phyloP scores from a whole-genome alignment of 2,888 invertebrate species.

The Branchellion lobata region DNA sequence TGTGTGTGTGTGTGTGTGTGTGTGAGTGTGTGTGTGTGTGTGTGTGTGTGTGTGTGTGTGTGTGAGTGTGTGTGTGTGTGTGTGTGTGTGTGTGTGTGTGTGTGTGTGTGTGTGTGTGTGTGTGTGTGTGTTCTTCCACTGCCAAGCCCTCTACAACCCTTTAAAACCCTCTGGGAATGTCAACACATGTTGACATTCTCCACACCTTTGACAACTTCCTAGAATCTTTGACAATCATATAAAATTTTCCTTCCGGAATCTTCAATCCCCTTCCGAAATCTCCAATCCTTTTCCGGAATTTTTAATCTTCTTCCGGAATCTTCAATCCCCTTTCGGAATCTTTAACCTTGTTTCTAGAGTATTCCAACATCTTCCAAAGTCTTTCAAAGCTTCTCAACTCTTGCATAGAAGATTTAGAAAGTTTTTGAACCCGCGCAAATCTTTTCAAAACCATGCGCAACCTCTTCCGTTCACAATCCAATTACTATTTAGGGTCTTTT shows the following conservation, averaged over 20 bases:
- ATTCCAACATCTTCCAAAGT: background rate
- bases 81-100: slow-evolving; percentile 28
- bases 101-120: slow-evolving; percentile 13
- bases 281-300: no score
- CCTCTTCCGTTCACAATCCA: no score
- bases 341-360: no score
- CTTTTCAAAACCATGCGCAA: no score
- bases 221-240: no score
- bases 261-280: no score
- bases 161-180: no score
- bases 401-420: background rate
- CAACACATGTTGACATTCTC: background rate
- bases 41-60: slow-evolving; percentile 17
- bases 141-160: background rate
- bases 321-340: no score
- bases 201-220: background rate
- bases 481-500: no score
- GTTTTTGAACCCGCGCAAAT: background rate
- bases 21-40: background rate
- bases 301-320: no score
- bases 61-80: slow-evolving; percentile 28
- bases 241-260: no score
- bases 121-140: slow-evolving; percentile 14
- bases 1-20: slow-evolving; percentile 17
- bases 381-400: slow-evolving; percentile 17